Conservation (phyloP, 2,888 invertebrate genomes). For the Acanthococcus lagerstroemiae region DNA sequence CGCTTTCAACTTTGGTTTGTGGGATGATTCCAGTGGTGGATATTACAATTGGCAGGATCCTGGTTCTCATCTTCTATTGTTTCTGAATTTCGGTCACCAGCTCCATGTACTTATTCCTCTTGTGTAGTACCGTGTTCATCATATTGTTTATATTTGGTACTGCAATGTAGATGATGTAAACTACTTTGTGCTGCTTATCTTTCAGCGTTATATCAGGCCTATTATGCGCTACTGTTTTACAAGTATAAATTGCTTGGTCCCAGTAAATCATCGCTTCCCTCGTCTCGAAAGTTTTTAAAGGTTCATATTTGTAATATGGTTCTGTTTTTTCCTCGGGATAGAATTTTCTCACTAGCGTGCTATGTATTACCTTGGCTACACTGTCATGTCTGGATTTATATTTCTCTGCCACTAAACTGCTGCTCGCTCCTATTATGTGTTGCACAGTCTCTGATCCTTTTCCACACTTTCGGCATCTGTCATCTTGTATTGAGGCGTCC, state of each 20-base stretch:
- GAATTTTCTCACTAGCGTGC: neutral
- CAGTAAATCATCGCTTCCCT: neutral
- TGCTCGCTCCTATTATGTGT: neutral
- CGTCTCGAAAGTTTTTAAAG: neutral
- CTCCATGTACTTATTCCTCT: neutral
- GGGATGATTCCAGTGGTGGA: neutral
- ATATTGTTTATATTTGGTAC: neutral
- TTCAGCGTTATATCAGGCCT: neutral
- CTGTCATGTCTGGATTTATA: neutral
- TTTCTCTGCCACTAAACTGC: neutral
- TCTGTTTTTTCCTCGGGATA: neutral
- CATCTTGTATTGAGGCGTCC: neutral
- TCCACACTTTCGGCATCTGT: neutral
- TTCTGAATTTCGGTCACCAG: neutral
- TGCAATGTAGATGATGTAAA: neutral
- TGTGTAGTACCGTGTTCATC: neutral
- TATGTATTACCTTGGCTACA: neutral
- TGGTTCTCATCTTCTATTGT: neutral
- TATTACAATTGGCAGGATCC: neutral
- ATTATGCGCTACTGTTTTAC: neutral
- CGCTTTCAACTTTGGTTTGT: neutral
- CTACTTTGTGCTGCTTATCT: neutral
- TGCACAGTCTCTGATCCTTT: neutral
- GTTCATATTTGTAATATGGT: neutral
- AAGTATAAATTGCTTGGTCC: neutral